phyloP scores from a whole-genome alignment of 2,797 vertebrate genomes.

The Lagodon rhomboides region DNA sequence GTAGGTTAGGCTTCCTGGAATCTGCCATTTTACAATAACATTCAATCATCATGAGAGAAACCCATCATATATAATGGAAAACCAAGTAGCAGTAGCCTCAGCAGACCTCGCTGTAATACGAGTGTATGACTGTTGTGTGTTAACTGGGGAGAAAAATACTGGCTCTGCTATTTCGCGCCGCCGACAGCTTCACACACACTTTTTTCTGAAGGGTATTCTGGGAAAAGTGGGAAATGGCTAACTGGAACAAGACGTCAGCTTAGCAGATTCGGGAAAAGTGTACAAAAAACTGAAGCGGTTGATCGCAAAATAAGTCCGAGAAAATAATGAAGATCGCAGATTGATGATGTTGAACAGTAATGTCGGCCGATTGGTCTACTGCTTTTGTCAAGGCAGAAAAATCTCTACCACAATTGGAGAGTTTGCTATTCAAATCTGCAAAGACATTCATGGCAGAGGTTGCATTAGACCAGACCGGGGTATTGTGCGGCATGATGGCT shows the following conservation, averaged over 20 bases:
- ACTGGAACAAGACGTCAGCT: constrained; percentile 3
- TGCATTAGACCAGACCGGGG: too few relatives aligned
- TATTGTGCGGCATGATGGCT: too few relatives aligned
- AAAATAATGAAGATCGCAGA: neutral
- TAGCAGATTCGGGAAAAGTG: neutral
- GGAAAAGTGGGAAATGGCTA: constrained; percentile 28
- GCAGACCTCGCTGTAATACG: neutral
- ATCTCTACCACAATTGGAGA: too few relatives aligned
- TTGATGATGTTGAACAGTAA: neutral
- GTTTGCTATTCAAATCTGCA: too few relatives aligned
- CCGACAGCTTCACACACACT: constrained; percentile 43
- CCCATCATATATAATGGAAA: neutral
- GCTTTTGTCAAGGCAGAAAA: too few relatives aligned
- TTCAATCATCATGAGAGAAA: constrained; percentile 33
- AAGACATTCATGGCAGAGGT: too few relatives aligned
- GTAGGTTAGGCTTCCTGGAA: neutral
- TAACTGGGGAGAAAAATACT: neutral
- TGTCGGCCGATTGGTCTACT: neutral
- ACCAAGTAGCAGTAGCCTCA: neutral
- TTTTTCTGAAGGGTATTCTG: constrained; percentile 31
- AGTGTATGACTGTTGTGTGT: constrained; percentile 7
- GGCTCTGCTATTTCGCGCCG: constrained; percentile 18
- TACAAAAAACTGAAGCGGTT: neutral
- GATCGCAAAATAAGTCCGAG: neutral
- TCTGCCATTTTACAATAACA: neutral